phyloP scores from a whole-genome alignment of 2,113 vertebrate genomes.

The Oxyruncus cristatus region DNA sequence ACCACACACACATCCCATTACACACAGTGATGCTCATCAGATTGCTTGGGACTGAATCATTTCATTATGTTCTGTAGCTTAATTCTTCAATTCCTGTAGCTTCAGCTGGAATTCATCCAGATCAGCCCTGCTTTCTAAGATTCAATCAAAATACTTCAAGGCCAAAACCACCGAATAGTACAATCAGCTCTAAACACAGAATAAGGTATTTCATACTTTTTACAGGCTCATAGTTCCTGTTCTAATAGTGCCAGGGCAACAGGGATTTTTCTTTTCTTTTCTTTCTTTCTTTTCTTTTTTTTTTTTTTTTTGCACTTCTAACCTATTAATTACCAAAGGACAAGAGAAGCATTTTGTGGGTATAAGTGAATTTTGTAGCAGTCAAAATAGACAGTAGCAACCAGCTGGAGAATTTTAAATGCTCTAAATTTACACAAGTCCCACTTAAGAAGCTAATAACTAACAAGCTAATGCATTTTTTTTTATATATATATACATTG shows the following conservation, averaged over 20 bases:
- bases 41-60: slow-evolving; percentile 48
- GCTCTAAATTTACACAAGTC: slow-evolving; percentile 49
- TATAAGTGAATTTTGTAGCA: slow-evolving; percentile 35
- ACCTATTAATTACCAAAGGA: slow-evolving; percentile 21
- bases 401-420: slow-evolving; percentile 55
- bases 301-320: background rate
- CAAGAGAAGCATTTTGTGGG: slow-evolving; percentile 55
- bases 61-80: slow-evolving; percentile 44
- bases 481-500: background rate
- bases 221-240: background rate
- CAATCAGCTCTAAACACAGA: slow-evolving; percentile 26
- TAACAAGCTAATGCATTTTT: slow-evolving; percentile 30
- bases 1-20: slow-evolving; percentile 7
- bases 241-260: background rate
- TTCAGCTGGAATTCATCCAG: slow-evolving; percentile 63
- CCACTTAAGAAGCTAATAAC: slow-evolving; percentile 23
- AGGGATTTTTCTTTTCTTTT: background rate
- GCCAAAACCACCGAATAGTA: slow-evolving; percentile 11
- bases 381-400: slow-evolving; percentile 20
- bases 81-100: slow-evolving; percentile 56
- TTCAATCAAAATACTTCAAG: slow-evolving; percentile 65
- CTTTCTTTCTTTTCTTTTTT: background rate
- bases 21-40: slow-evolving; percentile 48
- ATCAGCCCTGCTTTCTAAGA: slow-evolving; percentile 48
- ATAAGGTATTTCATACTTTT: slow-evolving; percentile 39